A percentile compares a stretch with the other conserved stretches of the same genome.
These are phyloP conservation scores for Lasioglossum figueresi DNA, from an alignment of 2,888 invertebrate species.

Conservation along the genomic window DNA sequence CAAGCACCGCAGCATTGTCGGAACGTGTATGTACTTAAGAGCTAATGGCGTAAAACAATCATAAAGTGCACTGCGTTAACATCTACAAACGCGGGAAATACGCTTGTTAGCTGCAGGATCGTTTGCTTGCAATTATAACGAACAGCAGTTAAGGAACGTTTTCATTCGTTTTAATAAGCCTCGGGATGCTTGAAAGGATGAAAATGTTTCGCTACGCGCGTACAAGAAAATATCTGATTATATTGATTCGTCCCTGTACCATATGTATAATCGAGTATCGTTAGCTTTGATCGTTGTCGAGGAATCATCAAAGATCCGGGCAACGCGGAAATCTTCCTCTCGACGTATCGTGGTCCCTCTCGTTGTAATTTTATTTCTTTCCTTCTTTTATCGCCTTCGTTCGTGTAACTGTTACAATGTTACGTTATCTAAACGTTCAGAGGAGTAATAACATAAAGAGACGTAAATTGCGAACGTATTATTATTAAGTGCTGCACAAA, in stretches of 20 bases:
- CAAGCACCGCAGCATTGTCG: slow-evolving; percentile 12
- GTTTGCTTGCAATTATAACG: slow-evolving; percentile 33
- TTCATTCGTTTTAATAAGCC: slow-evolving; percentile 28
- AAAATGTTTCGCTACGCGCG: background rate
- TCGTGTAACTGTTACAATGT: background rate
- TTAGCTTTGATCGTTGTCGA: background rate
- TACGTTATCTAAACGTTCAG: background rate
- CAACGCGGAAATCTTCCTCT: background rate
- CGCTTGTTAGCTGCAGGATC: slow-evolving; percentile 30
- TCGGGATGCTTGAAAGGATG: background rate
- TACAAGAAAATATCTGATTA: background rate
- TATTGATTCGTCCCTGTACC: background rate
- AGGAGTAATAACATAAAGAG: too few relatives aligned
- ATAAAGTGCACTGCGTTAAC: slow-evolving; percentile 24
- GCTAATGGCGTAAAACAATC: slow-evolving; percentile 43
- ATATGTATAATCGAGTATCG: slow-evolving; percentile 1
- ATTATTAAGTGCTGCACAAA: background rate
- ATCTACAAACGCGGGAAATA: slow-evolving; percentile 26
- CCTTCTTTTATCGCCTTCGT: background rate
- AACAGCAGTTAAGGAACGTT: slow-evolving; percentile 18
- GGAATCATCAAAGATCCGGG: background rate
- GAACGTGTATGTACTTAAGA: slow-evolving; percentile 28
- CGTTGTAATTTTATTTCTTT: slow-evolving; percentile 1
- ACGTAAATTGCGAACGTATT: slow-evolving; percentile 5
- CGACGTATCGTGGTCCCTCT: background rate